Base-by-base conservation (phyloP, 2,888 invertebrate genomes). In the Machimus rusticus region DNA sequence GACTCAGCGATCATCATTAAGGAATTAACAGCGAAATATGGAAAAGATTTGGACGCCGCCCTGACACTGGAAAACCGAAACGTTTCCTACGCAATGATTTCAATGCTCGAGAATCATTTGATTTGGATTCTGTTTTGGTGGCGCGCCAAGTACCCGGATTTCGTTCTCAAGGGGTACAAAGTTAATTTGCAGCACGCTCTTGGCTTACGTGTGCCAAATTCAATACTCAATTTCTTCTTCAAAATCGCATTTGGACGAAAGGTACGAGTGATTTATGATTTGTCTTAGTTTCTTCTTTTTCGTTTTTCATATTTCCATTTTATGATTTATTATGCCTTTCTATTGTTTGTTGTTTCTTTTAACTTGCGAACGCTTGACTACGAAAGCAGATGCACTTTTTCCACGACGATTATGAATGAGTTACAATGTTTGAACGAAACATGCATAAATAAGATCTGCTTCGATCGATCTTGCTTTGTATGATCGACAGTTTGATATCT, bases 81-180 rank as follows among this genome's bases (percentile, higher is more conserved):
- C 91, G 95, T 97, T 88, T 95, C 98, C 31, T 97, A 98, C 93
- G 98, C 98, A 87, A 97, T 97, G 94, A 96, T 97, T 91, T 97
- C 97, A 89, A 98, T 99, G 98, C 95, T 98, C 90, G 98, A 98
- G 93, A 98, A 98, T 92, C 98, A 98, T 92, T 95, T 98, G 74
- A 95, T 96, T 87, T 98, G 98, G 98, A 97, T 98, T 90, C 95
- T 97, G 88, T 94, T 96, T 92, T 97, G 97, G 95, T 98, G 98
- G 98, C 96, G 98, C 91, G 96, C 97, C 91, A 98, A 98, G 94
- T 96, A 96, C 92, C 96, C 98, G n/a, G 97, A 97, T 90, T 95
- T 95, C 91, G 96, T 97, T 90, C 94, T 98, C 92, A 97, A 97
- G 93, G 97, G 97, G 55, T 98, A 97, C 94, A 97, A 98, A 94